Evolutionary conservation across 2,797 vertebrate genomes (phyloP).

Genomic region (Sebastes iracundus): DNA sequence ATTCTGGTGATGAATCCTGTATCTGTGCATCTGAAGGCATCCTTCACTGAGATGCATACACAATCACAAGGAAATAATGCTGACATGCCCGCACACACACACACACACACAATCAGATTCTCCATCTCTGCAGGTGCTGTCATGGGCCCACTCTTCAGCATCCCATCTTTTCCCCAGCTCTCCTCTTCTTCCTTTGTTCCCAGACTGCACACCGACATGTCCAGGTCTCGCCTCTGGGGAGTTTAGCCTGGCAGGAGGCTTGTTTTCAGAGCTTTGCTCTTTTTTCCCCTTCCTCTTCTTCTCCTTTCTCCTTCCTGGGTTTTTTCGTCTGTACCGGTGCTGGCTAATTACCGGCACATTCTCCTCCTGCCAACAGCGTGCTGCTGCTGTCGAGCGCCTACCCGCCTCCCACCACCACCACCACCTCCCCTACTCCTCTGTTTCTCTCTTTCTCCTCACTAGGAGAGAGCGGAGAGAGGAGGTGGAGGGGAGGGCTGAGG

Average conservation of each 20-base stretch:
- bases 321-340: constrained; percentile 79
- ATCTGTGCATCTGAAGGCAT: constrained; percentile 60
- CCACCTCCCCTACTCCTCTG: constrained; percentile 58
- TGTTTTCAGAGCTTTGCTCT: constrained; percentile 78
- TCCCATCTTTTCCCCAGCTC: constrained; percentile 67
- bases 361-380: constrained; percentile 78
- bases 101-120: constrained; percentile 52
- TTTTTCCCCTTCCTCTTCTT: constrained; percentile 56
- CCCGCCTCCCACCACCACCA: constrained; percentile 23
- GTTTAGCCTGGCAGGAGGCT: constrained; percentile 79
- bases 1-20: constrained; percentile 32
- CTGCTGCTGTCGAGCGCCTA: constrained; percentile 72
- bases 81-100: constrained; percentile 38
- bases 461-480: constrained; percentile 52
- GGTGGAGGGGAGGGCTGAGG: constrained; percentile 59
- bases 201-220: constrained; percentile 79
- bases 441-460: constrained; percentile 67
- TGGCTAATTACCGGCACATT: constrained; percentile 85
- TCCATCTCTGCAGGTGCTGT: constrained; percentile 77
- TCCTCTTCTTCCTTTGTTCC: constrained; percentile 80
- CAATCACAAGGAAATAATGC: constrained; percentile 65
- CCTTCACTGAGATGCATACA: constrained; percentile 44
- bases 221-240: constrained; percentile 81
- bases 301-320: constrained; percentile 70
- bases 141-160: constrained; percentile 75